A percentile compares a stretch with the other conserved stretches of the same genome.
phyloP scores from a whole-genome alignment of 2,888 invertebrate species.

The Ophion ventricosus region DNA sequence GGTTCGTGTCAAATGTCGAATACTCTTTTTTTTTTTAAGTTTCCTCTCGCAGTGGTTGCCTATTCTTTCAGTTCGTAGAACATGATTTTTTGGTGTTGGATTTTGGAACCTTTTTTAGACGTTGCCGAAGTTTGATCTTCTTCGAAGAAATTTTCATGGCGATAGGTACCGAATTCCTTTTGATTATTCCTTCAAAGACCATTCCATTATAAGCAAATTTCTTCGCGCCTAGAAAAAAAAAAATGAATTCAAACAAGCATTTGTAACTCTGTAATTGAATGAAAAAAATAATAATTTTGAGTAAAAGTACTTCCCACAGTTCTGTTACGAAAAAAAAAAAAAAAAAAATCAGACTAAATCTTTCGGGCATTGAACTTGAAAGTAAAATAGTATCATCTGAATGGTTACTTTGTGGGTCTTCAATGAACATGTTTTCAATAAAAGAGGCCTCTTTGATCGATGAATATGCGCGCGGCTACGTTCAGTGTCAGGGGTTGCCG shows the following conservation, averaged over 20 bases:
- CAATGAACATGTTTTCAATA: constrained; percentile 45
- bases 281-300: background rate
- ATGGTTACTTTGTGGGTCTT: constrained; percentile 31
- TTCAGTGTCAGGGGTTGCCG: constrained; percentile 79
- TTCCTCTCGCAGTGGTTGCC: background rate
- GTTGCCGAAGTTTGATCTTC: background rate
- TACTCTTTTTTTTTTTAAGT: background rate
- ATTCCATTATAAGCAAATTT: background rate
- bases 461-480: constrained; percentile 73
- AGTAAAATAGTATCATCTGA: constrained; percentile 27
- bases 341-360: constrained; percentile 11
- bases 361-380: constrained; percentile 67
- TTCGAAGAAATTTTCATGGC: background rate
- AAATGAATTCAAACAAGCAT: background rate
- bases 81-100: background rate
- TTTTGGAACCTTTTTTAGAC: background rate
- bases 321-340: background rate
- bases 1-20: background rate
- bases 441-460: constrained; percentile 49
- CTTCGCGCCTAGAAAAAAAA: background rate
- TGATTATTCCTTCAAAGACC: background rate
- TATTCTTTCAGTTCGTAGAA: background rate
- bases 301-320: background rate
- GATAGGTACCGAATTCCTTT: background rate
- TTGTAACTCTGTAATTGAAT: background rate